These are phyloP conservation scores for Eumacrocentrus americanus DNA, from an alignment of 2,888 invertebrate genomes.

Conservation along the genomic window DNA sequence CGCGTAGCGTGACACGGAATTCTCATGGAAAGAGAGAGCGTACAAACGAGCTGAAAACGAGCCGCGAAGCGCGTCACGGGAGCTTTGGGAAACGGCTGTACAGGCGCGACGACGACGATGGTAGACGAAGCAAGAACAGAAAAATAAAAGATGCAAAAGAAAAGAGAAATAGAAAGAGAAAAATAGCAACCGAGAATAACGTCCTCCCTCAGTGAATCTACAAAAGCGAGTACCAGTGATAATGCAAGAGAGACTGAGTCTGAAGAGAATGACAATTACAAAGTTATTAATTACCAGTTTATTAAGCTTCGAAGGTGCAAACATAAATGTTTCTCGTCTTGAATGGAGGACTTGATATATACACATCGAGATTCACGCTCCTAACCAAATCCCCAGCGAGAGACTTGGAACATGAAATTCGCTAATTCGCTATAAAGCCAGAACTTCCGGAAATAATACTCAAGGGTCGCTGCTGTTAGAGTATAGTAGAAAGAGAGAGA, in stretches of 20 bases:
- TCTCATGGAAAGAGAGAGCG: constrained; percentile 34
- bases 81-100: constrained; percentile 28
- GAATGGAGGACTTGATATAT: not conserved
- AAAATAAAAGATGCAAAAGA: constrained; percentile 13
- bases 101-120: not conserved
- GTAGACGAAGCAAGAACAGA: constrained; percentile 7
- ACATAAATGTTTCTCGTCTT: not conserved
- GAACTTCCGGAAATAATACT: constrained; percentile 22
- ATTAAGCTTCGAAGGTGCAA: too few species aligned
- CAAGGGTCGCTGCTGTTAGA: too few species aligned
- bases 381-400: constrained; percentile 11
- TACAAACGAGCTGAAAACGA: constrained; percentile 41
- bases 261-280: constrained; percentile 16
- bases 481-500: too few species aligned
- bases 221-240: not conserved
- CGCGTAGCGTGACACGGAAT: constrained; percentile 45
- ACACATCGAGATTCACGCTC: constrained; percentile 7
- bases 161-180: constrained; percentile 8
- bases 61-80: constrained; percentile 37
- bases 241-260: not conserved
- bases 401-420: constrained; percentile 13
- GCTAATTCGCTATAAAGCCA: constrained; percentile 17
- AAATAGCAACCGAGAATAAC: not conserved
- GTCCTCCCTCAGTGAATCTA: too few species aligned
- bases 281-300: constrained; percentile 20